Evolutionary conservation across 2,888 invertebrate species (phyloP).

Genomic region (Epicampocera succincta): DNA sequence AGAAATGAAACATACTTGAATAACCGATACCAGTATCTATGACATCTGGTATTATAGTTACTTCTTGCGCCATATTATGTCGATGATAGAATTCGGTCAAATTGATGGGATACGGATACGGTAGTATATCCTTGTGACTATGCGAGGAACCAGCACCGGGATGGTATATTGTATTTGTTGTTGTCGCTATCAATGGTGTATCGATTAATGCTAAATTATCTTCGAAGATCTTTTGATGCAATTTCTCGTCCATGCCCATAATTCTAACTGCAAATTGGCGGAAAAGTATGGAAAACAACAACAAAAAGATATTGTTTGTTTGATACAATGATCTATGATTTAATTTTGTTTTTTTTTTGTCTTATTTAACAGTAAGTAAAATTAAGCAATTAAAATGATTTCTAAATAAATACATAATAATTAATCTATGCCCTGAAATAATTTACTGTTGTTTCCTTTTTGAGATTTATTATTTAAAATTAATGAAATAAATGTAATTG

Average conservation of each 20-base stretch:
- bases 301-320: slow-evolving; percentile 61
- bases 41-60: slow-evolving; percentile 74
- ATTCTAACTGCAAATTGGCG: slow-evolving; percentile 81
- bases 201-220: slow-evolving; percentile 82
- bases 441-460: slow-evolving; percentile 49
- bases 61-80: slow-evolving; percentile 76
- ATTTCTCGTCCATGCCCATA: slow-evolving; percentile 82
- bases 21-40: slow-evolving; percentile 80
- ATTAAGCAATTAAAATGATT: slow-evolving; percentile 18
- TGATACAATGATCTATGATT: slow-evolving; percentile 63
- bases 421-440: slow-evolving; percentile 28
- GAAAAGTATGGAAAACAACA: slow-evolving; percentile 72
- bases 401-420: slow-evolving; percentile 26
- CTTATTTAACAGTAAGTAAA: slow-evolving; percentile 48
- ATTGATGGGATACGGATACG: slow-evolving; percentile 81
- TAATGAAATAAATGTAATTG: slow-evolving; percentile 22
- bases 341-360: slow-evolving; percentile 41
- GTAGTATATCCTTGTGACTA: slow-evolving; percentile 62
- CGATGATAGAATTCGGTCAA: slow-evolving; percentile 81
- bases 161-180: slow-evolving; percentile 78
- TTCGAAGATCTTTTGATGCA: slow-evolving; percentile 81
- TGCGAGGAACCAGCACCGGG: slow-evolving; percentile 70
- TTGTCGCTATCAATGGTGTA: slow-evolving; percentile 81
- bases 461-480: slow-evolving; percentile 14
- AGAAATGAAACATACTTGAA: slow-evolving; percentile 80